Base-by-base conservation (phyloP, 2,888 invertebrate species). In the Polydrusus tereticollis region DNA sequence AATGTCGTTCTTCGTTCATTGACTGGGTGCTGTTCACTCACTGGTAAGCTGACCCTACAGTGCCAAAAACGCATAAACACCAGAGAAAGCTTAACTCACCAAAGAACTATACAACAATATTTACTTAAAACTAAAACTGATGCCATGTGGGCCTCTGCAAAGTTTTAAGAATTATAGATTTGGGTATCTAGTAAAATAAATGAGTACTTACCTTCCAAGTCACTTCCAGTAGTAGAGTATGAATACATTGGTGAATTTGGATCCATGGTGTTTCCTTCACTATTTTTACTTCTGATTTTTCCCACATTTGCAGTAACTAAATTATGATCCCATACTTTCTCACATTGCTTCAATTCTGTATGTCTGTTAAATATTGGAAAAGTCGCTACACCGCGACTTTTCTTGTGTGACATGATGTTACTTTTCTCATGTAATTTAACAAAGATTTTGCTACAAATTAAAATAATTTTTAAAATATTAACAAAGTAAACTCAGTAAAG, bases 151-250 rank as follows among this genome's bases (percentile, higher is more conserved):
- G n/a, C n/a, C n/a, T n/a, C n/a, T n/a, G n/a, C n/a, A n/a, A n/a
- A n/a, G n/a, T n/a, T n/a, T n/a, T n/a, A n/a, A n/a, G n/a, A n/a
- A n/a, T n/a, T n/a, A n/a, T n/a, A n/a, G n/a, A n/a, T n/a, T n/a
- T n/a, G n/a, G n/a, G n/a, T n/a, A n/a, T n/a, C n/a, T n/a, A n/a
- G n/a, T n/a, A n/a, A n/a, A n/a, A n/a, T n/a, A n/a, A n/a, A n/a
- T n/a, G n/a, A n/a, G n/a, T n/a, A n/a, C n/a, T n/a, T n/a, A 59
- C 70, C 70, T 43, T 71, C 65, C 20, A 60, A 50, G 26, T 71
- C 70, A 52, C 69, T 69, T 50, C 41, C 47, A 60, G 26, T 23
- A 12, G 59, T 65, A 12, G 59, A 65, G 21, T 38, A 68, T 14
- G 59, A 47, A 38, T 52, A 10, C n/a, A 8, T 38, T 26, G 50